Evolutionary conservation across 2,888 invertebrate species (phyloP).

Genomic region (Ochropacha duplaris): DNA sequence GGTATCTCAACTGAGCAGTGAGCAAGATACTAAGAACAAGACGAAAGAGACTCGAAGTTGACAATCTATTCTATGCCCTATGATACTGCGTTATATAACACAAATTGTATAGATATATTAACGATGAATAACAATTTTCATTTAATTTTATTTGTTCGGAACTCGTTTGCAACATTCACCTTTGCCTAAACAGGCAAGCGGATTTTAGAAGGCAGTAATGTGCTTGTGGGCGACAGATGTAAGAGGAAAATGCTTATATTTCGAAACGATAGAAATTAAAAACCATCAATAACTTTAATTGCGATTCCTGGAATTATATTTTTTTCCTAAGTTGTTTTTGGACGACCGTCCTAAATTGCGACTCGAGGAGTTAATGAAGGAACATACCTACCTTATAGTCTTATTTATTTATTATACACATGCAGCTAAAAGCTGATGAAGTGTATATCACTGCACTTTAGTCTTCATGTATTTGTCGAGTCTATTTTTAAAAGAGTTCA

Average conservation of each 20-base stretch:
- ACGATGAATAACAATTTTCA: constrained; percentile 22
- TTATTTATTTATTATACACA: too few relatives aligned
- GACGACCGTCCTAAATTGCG: too few relatives aligned
- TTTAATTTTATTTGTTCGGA: constrained; percentile 35
- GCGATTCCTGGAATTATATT: too few relatives aligned
- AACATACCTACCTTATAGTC: too few relatives aligned
- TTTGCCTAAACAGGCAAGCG: constrained; percentile 80
- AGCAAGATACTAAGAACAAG: constrained; percentile 36
- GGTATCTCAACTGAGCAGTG: constrained; percentile 65
- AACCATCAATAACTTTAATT: neutral
- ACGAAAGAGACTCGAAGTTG: constrained; percentile 25
- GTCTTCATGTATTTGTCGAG: too few relatives aligned
- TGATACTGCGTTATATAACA: neutral
- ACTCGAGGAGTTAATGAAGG: too few relatives aligned
- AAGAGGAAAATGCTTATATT: constrained; percentile 52
- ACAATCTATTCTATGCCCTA: constrained; percentile 32
- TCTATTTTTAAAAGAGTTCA: too few relatives aligned
- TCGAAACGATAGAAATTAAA: constrained; percentile 20
- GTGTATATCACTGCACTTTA: too few relatives aligned
- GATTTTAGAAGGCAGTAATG: constrained; percentile 77
- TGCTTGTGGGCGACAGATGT: constrained; percentile 68
- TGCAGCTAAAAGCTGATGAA: too few relatives aligned
- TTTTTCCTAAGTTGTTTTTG: too few relatives aligned
- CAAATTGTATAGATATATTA: constrained; percentile 7
- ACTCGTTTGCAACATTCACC: constrained; percentile 78